Conservation (phyloP, 2,797 vertebrate genomes). For the Margarornis squamiger region DNA sequence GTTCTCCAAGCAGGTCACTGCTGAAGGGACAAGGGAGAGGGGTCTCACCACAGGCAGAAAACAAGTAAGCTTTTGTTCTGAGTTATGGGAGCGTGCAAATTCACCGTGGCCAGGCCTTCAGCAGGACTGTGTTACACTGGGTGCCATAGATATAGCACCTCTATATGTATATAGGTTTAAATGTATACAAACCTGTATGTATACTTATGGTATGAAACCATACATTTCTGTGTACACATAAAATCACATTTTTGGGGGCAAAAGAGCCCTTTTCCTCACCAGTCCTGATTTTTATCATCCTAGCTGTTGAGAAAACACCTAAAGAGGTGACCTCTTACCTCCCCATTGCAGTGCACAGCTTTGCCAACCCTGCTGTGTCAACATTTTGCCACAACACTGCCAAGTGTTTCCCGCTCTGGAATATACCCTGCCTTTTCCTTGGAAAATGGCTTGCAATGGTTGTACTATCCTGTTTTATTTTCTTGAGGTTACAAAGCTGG, state of each 20-base stretch:
- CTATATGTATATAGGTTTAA: fast-evolving
- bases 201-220: no score
- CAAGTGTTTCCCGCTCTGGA: neutral
- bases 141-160: neutral
- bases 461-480: neutral
- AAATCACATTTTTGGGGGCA: neutral
- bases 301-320: neutral
- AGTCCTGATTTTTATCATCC: neutral
- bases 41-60: neutral
- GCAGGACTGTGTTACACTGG: neutral
- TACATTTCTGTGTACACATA: no score
- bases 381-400: fast-evolving
- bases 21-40: neutral
- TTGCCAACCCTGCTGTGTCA: neutral
- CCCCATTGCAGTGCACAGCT: neutral
- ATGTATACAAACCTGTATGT: neutral
- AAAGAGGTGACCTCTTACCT: neutral
- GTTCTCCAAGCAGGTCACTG: neutral
- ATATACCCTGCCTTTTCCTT: neutral
- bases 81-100: neutral
- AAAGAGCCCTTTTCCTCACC: neutral
- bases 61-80: neutral
- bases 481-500: neutral
- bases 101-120: neutral
- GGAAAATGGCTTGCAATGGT: neutral